Percentiles rank a stretch among this genome's conserved stretches.
These are phyloP conservation scores for Caenorhabditis imperialis DNA, from an alignment of 2,888 invertebrate species.

Conservation along the genomic window DNA sequence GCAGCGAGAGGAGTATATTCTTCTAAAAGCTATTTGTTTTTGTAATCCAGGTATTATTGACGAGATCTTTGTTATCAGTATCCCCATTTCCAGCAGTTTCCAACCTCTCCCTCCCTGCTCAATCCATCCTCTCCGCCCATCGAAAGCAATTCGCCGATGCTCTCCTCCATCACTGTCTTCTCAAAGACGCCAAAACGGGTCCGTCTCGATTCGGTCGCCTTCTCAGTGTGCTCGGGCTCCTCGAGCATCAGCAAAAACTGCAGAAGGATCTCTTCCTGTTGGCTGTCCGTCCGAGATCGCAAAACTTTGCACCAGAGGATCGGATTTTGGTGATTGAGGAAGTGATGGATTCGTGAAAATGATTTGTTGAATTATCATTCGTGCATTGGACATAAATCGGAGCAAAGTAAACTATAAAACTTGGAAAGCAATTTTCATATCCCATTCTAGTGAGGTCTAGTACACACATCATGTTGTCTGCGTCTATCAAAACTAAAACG, in stretches of 20 bases:
- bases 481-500: no score
- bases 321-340: no score
- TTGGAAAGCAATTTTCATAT: no score
- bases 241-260: constrained; percentile 30
- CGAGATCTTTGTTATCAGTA: no score
- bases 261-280: constrained; percentile 45
- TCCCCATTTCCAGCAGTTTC: constrained; percentile 47
- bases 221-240: constrained; percentile 18
- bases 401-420: no score
- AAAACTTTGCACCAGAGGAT: no score
- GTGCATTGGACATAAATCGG: no score
- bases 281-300: no score
- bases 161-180: constrained; percentile 32
- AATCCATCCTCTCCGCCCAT: constrained; percentile 1
- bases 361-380: no score
- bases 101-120: constrained; percentile 21
- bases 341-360: no score
- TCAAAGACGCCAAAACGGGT: constrained; percentile 4
- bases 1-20: constrained; percentile 16
- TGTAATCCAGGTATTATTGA: constrained; percentile 44
- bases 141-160: constrained; percentile 8
- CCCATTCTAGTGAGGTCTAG: no score
- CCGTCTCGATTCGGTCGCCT: constrained; percentile 16
- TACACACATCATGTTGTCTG: no score
- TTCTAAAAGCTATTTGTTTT: constrained; percentile 42